phyloP scores from a whole-genome alignment of 2,797 vertebrate genomes.

The Centropyge bicolor region DNA sequence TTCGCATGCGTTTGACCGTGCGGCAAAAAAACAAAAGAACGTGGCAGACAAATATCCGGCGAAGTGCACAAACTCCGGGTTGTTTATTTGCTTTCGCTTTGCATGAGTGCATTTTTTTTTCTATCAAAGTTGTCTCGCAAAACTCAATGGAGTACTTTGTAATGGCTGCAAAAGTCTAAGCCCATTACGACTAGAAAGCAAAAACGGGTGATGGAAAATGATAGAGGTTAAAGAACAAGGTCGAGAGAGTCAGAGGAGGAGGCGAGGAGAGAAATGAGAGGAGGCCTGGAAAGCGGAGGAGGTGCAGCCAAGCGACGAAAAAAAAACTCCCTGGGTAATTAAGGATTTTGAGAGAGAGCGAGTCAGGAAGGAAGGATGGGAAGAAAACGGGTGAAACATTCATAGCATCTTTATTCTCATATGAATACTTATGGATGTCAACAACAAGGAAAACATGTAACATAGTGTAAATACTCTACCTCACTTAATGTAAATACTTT shows the following conservation, averaged over 20 bases:
- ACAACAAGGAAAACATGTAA: too few species aligned
- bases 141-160: constrained; percentile 22
- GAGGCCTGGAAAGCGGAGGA: constrained; percentile 51
- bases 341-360: constrained; percentile 52
- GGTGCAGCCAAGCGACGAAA: constrained; percentile 60
- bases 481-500: too few species aligned
- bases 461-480: too few species aligned
- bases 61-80: neutral
- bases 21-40: constrained; percentile 18
- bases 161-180: constrained; percentile 42
- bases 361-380: constrained; percentile 39
- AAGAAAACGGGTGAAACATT: constrained; percentile 29
- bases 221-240: constrained; percentile 66
- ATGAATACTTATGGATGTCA: too few species aligned
- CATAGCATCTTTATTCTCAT: too few species aligned
- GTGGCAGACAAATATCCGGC: neutral
- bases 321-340: constrained; percentile 58
- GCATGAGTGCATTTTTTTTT: neutral
- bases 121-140: constrained; percentile 29
- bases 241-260: constrained; percentile 42
- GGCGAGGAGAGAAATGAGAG: constrained; percentile 57
- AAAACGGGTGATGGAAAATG: constrained; percentile 59
- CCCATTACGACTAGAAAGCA: constrained; percentile 39
- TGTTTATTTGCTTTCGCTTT: constrained; percentile 16
- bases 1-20: neutral